Evolutionary conservation across 2,797 vertebrate species (phyloP), one percentile per base, ranked within the genome.

Genomic region (Darevskia mixta): DNA sequence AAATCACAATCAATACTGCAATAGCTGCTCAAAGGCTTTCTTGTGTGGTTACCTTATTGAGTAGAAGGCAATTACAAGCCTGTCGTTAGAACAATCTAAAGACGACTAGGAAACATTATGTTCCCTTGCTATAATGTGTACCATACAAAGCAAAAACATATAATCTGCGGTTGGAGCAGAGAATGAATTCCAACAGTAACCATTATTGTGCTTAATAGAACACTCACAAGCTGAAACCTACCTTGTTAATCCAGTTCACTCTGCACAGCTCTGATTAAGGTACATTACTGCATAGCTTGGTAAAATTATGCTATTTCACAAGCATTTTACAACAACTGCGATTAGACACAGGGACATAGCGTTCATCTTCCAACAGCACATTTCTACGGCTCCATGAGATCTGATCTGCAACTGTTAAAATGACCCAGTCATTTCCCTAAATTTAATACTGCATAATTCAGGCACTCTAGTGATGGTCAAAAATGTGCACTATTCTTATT

Each of bases 281-380:
- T 8, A 45, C 43, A 81, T 27, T 35, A 5, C 3, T 0, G 49
- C 7, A 71, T 27, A 73, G 9, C 23, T 3, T 45, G 11, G 0
- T 79, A 4, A 55, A 69, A 64, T 43, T 5, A 15, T 13, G 8
- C 8, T 10, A 72, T 32, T 66, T 79, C 38, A 0, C 6, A 77
- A 0, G 6, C 75, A 3, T 77, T 6, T 81, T 29, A 5, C 61
- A n/a, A 0, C 2, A 27, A 0, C 2, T 82, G 10, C 17, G 20
- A 35, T 86, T 67, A 72, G 45, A 41, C 67, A 66, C 41, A 32
- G 3, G 9, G 1, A 23, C 3, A 1, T 35, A 71, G 0, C 15
- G 27, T 69, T 69, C 11, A 8, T 73, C 13, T 75, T 69, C 2
- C 67, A 77, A 8, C 0, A 0, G 3, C 27, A 4, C 0, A 1